Conservation (phyloP, 2,888 invertebrate species). For the Chrysolina haemoptera region DNA sequence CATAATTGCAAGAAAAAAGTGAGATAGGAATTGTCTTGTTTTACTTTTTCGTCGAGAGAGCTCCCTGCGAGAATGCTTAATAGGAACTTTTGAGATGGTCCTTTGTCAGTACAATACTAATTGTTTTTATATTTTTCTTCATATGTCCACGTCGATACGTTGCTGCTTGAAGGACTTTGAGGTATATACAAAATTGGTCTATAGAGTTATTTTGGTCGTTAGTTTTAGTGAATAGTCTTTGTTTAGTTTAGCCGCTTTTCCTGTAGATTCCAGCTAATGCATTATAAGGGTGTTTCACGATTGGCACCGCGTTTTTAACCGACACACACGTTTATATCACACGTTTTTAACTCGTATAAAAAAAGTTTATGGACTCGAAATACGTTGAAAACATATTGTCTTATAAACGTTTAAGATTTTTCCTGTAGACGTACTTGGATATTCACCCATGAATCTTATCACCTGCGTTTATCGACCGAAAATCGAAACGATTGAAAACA, state of each 20-base stretch:
- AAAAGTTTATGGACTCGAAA: too few relatives aligned
- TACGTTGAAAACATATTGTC: slow-evolving; percentile 37
- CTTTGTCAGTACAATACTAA: slow-evolving; percentile 78
- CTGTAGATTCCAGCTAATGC: slow-evolving; percentile 65
- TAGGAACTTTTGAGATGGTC: slow-evolving; percentile 95
- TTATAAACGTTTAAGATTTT: slow-evolving; percentile 41
- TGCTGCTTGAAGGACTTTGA: slow-evolving; percentile 87
- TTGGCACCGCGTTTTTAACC: slow-evolving; percentile 37
- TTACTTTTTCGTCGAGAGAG: slow-evolving; percentile 56
- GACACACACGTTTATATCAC: slow-evolving; percentile 29
- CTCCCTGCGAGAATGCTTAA: slow-evolving; percentile 69
- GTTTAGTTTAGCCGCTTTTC: slow-evolving; percentile 70
- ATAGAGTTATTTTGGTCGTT: slow-evolving; percentile 66
- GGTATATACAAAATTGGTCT: slow-evolving; percentile 75
- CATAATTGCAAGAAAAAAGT: slow-evolving; percentile 59
- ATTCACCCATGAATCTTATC: slow-evolving; percentile 23
- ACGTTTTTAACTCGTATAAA: slow-evolving; percentile 24
- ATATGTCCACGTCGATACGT: slow-evolving; percentile 75
- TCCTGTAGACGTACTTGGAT: slow-evolving; percentile 42
- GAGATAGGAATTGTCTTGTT: slow-evolving; percentile 44
- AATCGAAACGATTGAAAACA: slow-evolving; percentile 25
- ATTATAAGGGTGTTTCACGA: slow-evolving; percentile 47
- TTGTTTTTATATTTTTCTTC: slow-evolving; percentile 73
- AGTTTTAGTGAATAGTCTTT: slow-evolving; percentile 67
- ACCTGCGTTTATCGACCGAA: slow-evolving; percentile 22